These are phyloP conservation scores for Nanorana parkeri DNA, from an alignment of 2,113 vertebrate species.

Conservation along the genomic window DNA sequence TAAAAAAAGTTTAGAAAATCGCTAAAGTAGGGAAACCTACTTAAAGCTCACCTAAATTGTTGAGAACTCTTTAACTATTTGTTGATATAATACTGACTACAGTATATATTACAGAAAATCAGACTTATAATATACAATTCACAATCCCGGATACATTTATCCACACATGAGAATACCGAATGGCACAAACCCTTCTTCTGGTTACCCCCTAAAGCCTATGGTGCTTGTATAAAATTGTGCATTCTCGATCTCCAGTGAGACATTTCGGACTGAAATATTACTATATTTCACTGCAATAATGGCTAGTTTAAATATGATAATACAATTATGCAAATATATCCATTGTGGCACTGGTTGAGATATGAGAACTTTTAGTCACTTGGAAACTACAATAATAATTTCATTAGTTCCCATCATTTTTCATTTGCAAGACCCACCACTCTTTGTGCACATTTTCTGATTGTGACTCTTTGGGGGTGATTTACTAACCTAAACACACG, in stretches of 20 bases:
- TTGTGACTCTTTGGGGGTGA: conserved; percentile 19
- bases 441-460: conserved; percentile 6
- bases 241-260: conserved; percentile 9
- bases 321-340: conserved; percentile 43
- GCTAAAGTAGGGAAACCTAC: too few species aligned
- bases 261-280: conserved; percentile 41
- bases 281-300: conserved; percentile 28
- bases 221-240: conserved; percentile 7
- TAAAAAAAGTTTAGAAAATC: too few species aligned
- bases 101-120: too few species aligned
- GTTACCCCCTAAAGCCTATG: background rate
- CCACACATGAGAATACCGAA: too few species aligned
- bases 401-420: conserved; percentile 46
- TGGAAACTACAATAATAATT: conserved; percentile 45
- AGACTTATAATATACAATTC: too few species aligned
- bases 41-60: too few species aligned
- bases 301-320: conserved; percentile 41
- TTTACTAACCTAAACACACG: too few species aligned
- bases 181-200: too few species aligned
- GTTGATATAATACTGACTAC: too few species aligned
- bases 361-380: conserved; percentile 39
- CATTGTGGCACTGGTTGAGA: conserved; percentile 36
- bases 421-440: conserved; percentile 19
- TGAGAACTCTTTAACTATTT: too few species aligned
- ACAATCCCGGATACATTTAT: too few species aligned